Evolutionary conservation across 2,113 vertebrate genomes (phyloP).

Genomic region (Atlantisia rogersi): DNA sequence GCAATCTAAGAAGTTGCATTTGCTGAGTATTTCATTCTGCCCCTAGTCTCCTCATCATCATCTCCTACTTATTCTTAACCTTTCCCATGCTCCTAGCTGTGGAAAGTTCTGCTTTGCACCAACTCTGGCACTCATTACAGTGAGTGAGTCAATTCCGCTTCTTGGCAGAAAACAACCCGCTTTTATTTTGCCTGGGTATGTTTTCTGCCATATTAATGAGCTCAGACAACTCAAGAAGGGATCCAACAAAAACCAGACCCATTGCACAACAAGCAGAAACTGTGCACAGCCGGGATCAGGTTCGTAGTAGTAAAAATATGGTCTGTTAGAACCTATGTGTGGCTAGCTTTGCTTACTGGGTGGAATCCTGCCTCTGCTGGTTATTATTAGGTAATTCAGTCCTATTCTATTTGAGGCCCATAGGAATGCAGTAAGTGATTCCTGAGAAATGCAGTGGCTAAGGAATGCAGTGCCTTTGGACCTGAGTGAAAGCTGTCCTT

Average conservation of each 20-base stretch:
- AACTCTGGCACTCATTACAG: constrained; percentile 37
- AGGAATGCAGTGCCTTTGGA: neutral
- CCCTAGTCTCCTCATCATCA: neutral
- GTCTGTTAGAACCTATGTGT: neutral
- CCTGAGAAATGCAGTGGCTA: neutral
- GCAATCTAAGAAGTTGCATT: constrained; percentile 3
- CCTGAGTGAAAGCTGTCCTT: neutral
- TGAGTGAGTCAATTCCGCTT: constrained; percentile 52
- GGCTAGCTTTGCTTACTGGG: neutral
- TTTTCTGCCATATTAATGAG: constrained; percentile 57
- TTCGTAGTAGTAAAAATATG: neutral
- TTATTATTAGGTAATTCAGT: neutral
- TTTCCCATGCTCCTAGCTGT: constrained; percentile 50
- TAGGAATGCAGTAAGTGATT: neutral
- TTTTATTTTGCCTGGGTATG: constrained; percentile 53
- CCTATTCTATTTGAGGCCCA: neutral
- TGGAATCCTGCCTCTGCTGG: neutral
- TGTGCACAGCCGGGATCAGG: neutral
- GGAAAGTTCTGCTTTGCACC: constrained; percentile 43
- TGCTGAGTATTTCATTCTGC: constrained; percentile 23
- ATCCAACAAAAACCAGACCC: constrained; percentile 2
- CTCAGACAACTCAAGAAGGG: neutral
- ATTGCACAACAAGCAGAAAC: constrained; percentile 6
- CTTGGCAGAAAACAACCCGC: constrained; percentile 9
- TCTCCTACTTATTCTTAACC: constrained; percentile 33